Base-by-base conservation (phyloP, 1,140 invertebrate species). In the Spodoptera frugiperda region DNA sequence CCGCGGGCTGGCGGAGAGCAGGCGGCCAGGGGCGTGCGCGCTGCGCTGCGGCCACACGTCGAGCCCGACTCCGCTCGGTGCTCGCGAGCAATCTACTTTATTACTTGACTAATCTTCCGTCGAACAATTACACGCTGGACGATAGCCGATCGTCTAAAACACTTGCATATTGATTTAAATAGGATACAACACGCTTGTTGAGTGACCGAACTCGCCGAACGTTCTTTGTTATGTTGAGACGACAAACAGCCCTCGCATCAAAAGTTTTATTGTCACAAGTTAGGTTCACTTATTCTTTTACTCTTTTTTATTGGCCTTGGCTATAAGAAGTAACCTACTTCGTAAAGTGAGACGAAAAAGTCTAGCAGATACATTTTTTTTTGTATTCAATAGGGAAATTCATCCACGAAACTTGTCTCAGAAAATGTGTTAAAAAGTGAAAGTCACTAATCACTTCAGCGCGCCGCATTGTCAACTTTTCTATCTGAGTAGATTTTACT, bases 11-110 rank as follows among this genome's bases (percentile, higher is more conserved):
- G 70, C 83, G 82, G 86, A 86, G 84, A 89, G 75, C 87, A 86
- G 87, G 87, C 89, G 86, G 86, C 84, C 84, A 77, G 87, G 86
- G 87, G 89, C 90, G 87, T 89, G 89, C 90, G 91, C 90, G 77
- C 82, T 88, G 82, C 87, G 89, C 80, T 88, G 82, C 88, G 90
- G 88, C 87, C 88, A 88, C 90, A 91, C 89, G 87, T 88, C 89
- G 81, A 85, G 84, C 84, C 78, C 76, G 77, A 85, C 39, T 12
- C 54, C 54, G 71, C 53, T 72, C 75, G 70, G 51, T 46, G 61
- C 79, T 70, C 78, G 83, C 82, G 88, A 82, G 82, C 87, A 88
- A 91, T 91, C 87, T 87, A 87, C 85, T 90, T 89, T 89, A 89
- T 88, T 89, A 87, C 84, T 85, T 82, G 82, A 87, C 87, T 88